Evolutionary conservation across 2,888 invertebrate species (phyloP), one percentile per base, ranked within the genome.

Genomic region (Salpingus planirostris): DNA sequence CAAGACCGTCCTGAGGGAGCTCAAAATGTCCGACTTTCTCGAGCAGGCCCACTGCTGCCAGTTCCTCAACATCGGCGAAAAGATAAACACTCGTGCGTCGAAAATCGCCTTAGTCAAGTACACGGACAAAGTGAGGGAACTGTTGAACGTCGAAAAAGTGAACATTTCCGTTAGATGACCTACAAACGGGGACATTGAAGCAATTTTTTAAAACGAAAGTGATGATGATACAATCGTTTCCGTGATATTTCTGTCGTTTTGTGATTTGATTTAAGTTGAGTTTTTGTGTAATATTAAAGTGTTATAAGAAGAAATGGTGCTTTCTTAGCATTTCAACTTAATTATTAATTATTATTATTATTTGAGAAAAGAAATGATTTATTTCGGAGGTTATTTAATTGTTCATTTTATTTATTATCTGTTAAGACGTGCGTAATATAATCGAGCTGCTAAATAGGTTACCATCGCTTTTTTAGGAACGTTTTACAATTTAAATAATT

Each of bases 51-150:
- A 79, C 46, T 86, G 86, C 55, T 79, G 85, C 55, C 85, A 85
- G 57, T 69, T 87, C 30, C 64, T 85, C 38, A 78, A 81, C 51
- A 80, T 81, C 24, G 84, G 84, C 15, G 85, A 84, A 59, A 81
- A 82, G 57, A 71, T 87, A 38, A 86, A 85, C 60, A 77, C 83
- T 33, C 74, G 85, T 36, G 80, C 82, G 24, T 82, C 85, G 27
- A 86, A 86, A 63, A 81, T 88, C 49, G 77, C 81, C 29, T 74
- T 90, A 33, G 79, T 90, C 45, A 77, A 81, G 58, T 87, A 88
- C 67, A 88, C 86, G 50, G 86, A 88, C 54, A 82, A 79, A 61
- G 81, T 90, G 46, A 75, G 77, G 52, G 80, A 83, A 65, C 72
- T 89, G 58, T 71, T 89, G 52, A 85, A 82, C 60, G 81, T 88